Evolutionary conservation across 2,888 invertebrate genomes (phyloP).

Genomic region (Noctua janthe): DNA sequence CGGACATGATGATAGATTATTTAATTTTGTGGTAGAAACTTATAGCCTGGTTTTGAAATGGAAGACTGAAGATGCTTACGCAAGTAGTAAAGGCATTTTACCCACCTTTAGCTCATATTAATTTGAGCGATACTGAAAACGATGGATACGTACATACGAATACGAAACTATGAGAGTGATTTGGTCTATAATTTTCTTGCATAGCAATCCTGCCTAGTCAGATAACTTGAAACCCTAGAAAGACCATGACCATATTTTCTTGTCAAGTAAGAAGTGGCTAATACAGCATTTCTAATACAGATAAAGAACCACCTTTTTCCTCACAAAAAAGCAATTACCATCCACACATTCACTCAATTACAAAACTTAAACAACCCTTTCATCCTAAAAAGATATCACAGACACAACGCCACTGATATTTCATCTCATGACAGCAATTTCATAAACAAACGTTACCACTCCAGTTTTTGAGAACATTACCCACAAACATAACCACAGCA

Average conservation of each 20-base stretch:
- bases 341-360: slow-evolving; percentile 21
- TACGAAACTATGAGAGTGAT: neutral
- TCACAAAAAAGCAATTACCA: neutral
- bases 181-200: too few relatives aligned
- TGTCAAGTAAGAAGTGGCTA: neutral
- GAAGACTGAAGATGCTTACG: neutral
- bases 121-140: neutral
- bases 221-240: neutral
- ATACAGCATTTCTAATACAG: neutral
- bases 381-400: slow-evolving; percentile 13
- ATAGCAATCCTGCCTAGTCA: neutral
- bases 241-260: neutral
- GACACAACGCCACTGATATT: slow-evolving; percentile 30
- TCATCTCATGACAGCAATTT: slow-evolving; percentile 36
- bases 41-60: neutral
- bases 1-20: slow-evolving; percentile 5
- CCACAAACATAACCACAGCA: slow-evolving; percentile 42
- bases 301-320: neutral
- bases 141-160: neutral
- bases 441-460: slow-evolving; percentile 51
- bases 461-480: slow-evolving; percentile 48
- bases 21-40: neutral
- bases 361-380: slow-evolving; percentile 23
- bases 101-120: neutral
- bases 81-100: neutral